These are phyloP conservation scores for Misgurnus mizolepis DNA, from an alignment of 2,113 vertebrate species.

Conservation along the genomic window DNA sequence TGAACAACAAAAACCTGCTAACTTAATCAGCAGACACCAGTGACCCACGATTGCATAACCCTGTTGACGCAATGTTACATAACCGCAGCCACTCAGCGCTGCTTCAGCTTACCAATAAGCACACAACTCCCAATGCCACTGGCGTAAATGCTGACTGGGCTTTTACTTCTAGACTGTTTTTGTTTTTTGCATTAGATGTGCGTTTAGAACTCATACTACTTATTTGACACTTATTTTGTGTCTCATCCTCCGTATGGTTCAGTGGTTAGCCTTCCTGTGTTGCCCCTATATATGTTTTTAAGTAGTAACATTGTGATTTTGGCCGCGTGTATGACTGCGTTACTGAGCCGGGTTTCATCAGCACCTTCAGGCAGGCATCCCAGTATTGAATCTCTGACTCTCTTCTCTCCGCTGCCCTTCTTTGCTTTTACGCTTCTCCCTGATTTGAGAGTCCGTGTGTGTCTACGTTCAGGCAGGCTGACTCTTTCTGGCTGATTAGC, in stretches of 20 bases:
- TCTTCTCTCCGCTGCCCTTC: background rate
- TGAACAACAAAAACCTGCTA: constrained; percentile 14
- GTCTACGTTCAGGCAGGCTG: constrained; percentile 43
- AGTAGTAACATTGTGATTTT: background rate
- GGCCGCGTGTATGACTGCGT: background rate
- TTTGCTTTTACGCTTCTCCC: constrained; percentile 1
- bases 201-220: background rate
- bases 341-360: background rate
- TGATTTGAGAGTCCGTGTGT: constrained; percentile 47
- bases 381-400: background rate
- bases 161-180: background rate
- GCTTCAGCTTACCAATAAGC: constrained; percentile 22
- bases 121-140: constrained; percentile 22
- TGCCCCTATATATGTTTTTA: background rate
- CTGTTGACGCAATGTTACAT: constrained; percentile 30
- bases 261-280: background rate
- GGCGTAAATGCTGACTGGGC: constrained; percentile 31
- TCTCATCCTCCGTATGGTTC: background rate
- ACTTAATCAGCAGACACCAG: constrained; percentile 22
- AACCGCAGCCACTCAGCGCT: constrained; percentile 19
- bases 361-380: background rate
- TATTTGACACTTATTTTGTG: background rate
- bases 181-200: constrained; percentile 7
- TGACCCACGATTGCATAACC: constrained; percentile 26
- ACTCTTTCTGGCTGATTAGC: constrained; percentile 56